Evolutionary conservation across 2,797 vertebrate species (phyloP).

Genomic region (Crypturellus tataupa): DNA sequence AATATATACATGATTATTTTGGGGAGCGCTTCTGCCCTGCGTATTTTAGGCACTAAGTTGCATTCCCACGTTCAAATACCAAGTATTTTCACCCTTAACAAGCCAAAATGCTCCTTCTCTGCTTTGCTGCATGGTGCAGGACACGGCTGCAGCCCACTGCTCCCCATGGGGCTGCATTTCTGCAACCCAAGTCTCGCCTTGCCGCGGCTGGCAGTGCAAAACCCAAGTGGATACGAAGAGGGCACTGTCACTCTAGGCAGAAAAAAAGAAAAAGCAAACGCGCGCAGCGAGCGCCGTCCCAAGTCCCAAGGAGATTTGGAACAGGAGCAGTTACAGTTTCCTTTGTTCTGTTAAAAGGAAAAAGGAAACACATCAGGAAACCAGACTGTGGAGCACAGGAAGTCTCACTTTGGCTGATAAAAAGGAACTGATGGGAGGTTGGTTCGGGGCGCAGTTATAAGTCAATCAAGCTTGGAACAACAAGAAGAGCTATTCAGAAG

Average conservation of each 20-base stretch:
- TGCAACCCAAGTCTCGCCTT: rapidly evolving
- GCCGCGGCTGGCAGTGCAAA: neutral
- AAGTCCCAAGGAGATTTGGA: constrained; percentile 77
- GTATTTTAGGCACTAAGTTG: neutral
- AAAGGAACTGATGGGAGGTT: constrained; percentile 84
- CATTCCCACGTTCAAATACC: neutral
- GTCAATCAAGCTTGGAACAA: constrained; percentile 86
- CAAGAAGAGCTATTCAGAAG: constrained; percentile 77
- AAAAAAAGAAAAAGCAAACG: neutral
- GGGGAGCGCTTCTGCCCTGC: neutral
- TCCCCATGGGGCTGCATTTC: neutral
- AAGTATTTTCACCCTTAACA: neutral
- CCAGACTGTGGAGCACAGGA: constrained; percentile 94
- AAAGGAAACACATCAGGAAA: constrained; percentile 98
- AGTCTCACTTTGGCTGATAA: constrained; percentile 93
- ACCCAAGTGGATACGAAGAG: neutral
- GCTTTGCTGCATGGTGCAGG: neutral
- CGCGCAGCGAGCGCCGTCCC: constrained; percentile 48
- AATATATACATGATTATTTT: rapidly evolving
- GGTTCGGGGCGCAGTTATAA: constrained; percentile 87
- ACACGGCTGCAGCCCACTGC: neutral
- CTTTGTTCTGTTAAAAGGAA: constrained; percentile 94
- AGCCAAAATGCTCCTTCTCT: neutral
- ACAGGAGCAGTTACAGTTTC: constrained; percentile 80
- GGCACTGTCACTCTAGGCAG: constrained; percentile 9